Percentiles rank a stretch among this genome's conserved stretches.
Evolutionary conservation across 1,140 invertebrate species (phyloP).

Genomic region (Tribolium castaneum): DNA sequence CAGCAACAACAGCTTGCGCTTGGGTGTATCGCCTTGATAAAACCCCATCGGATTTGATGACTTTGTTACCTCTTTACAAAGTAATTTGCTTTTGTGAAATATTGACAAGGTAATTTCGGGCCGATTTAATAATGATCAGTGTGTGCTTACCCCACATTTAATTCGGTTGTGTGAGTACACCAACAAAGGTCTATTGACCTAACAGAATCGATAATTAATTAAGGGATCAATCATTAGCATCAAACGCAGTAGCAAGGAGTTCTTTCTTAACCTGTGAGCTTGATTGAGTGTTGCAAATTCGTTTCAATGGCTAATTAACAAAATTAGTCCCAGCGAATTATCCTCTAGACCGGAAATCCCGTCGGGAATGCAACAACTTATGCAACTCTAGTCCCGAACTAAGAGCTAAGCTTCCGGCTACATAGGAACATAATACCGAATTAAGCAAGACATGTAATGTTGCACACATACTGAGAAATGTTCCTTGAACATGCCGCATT

Average conservation of each 20-base stretch:
- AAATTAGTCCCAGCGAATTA: slow-evolving; percentile 49
- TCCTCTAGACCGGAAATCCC: slow-evolving; percentile 43
- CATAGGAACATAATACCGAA: slow-evolving; percentile 34
- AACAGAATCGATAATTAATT: slow-evolving; percentile 15
- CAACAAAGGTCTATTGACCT: neutral
- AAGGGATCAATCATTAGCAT: slow-evolving; percentile 4
- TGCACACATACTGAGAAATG: slow-evolving; percentile 31
- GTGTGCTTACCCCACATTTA: slow-evolving; percentile 16
- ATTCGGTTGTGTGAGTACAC: neutral
- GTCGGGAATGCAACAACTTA: slow-evolving; percentile 34
- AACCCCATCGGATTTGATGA: slow-evolving; percentile 26
- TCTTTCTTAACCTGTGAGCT: too few species aligned
- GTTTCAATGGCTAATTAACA: slow-evolving; percentile 44
- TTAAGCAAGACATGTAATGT: slow-evolving; percentile 38
- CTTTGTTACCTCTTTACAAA: slow-evolving; percentile 30
- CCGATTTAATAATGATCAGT: neutral
- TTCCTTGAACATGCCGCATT: slow-evolving; percentile 12
- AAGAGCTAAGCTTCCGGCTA: slow-evolving; percentile 14
- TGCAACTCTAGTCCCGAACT: slow-evolving; percentile 20
- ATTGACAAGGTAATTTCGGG: slow-evolving; percentile 9
- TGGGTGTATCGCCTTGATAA: neutral
- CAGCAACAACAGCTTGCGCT: neutral
- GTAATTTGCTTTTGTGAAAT: slow-evolving; percentile 26
- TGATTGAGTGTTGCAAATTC: slow-evolving; percentile 27
- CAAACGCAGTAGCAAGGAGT: neutral